phyloP scores from a whole-genome alignment of 2,888 invertebrate species.

The Plagiodera versicolora region DNA sequence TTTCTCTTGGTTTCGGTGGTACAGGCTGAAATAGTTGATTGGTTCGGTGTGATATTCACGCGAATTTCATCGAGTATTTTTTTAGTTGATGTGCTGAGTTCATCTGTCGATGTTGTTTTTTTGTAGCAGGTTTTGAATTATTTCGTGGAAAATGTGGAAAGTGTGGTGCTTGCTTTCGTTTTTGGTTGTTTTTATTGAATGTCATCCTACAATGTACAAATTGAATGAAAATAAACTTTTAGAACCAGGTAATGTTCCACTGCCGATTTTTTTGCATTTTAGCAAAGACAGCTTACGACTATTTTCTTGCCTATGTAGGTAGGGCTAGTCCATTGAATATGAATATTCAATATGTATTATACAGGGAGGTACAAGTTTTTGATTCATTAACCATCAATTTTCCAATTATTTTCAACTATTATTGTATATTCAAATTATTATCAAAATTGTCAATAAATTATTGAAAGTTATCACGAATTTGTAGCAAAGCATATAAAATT shows the following conservation, averaged over 20 bases:
- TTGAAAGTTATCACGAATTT: too few species aligned
- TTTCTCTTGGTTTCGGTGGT: not conserved
- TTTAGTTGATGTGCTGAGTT: conserved; percentile 25
- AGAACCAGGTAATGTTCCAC: conserved; percentile 53
- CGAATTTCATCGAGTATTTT: conserved; percentile 24
- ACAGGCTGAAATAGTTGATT: not conserved
- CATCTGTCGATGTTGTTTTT: conserved; percentile 22
- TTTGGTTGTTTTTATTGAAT: conserved; percentile 22
- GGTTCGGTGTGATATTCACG: conserved; percentile 18
- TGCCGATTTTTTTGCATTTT: too few species aligned
- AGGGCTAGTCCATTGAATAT: too few species aligned
- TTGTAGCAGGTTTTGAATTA: conserved; percentile 10
- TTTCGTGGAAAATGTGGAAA: conserved; percentile 19
- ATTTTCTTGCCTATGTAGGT: too few species aligned
- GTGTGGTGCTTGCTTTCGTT: conserved; percentile 22
- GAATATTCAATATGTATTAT: too few species aligned
- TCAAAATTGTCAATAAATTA: too few species aligned
- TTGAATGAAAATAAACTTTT: conserved; percentile 57
- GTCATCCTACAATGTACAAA: conserved; percentile 56
- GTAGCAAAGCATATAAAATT: too few species aligned
- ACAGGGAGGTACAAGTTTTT: too few species aligned
- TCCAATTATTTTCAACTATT: too few species aligned
- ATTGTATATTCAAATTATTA: too few species aligned
- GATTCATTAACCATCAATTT: too few species aligned
- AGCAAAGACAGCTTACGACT: too few species aligned